These are phyloP conservation scores for Saimiri boliviensis DNA, from an alignment of 2,113 vertebrate genomes.

Conservation along the genomic window DNA sequence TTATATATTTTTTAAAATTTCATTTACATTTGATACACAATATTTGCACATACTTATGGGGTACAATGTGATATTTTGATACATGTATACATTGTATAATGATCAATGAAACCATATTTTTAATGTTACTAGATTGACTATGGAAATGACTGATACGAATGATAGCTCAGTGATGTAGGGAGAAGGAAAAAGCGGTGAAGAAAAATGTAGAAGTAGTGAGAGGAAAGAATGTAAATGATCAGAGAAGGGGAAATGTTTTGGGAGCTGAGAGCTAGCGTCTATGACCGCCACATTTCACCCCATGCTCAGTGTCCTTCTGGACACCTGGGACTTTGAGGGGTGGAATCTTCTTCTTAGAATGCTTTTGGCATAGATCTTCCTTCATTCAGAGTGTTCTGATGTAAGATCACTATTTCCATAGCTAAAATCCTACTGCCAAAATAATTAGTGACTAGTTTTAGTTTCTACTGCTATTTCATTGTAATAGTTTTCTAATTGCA, in stretches of 20 bases:
- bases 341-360: background rate
- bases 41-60: background rate
- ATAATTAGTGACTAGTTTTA: background rate
- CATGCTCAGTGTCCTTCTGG: background rate
- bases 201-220: background rate
- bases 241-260: background rate
- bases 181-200: background rate
- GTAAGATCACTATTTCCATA: background rate
- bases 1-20: background rate
- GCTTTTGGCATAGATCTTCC: background rate
- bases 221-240: background rate
- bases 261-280: background rate
- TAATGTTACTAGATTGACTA: background rate
- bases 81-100: background rate
- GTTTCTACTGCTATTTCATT: constrained; percentile 6
- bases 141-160: background rate
- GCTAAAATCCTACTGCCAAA: background rate
- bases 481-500: background rate
- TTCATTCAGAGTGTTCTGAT: background rate
- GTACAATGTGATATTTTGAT: background rate
- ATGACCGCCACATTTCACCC: no score
- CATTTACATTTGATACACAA: background rate
- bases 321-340: background rate
- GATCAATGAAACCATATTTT: background rate
- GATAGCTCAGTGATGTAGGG: background rate